Base-by-base conservation (phyloP, 2,797 vertebrate genomes). In the Australoheros facetus region DNA sequence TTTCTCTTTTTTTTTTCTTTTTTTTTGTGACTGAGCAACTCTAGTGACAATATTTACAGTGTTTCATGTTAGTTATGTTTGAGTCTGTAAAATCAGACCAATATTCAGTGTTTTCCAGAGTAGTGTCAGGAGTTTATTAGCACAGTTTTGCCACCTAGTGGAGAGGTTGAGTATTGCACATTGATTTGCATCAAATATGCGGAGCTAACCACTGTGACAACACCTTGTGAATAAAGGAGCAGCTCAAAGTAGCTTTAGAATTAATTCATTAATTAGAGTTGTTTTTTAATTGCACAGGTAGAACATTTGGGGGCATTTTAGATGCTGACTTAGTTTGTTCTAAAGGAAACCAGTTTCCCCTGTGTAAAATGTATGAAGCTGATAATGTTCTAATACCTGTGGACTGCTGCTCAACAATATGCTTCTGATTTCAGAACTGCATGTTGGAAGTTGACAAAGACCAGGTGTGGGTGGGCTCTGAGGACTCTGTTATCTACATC, bases 391-490 rank as follows among this genome's bases (percentile, higher is more conserved):
- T 7, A 66, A 42, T 45, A 45, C 5, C 0, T 73, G 26, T 2
- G 21, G 16, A 66, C 48, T 64, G 10, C 7, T 64, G 12, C 23
- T 53, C 28, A 13, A 1, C 11, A 1, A 26, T 1, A 4, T 66
- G 14, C 71, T 1, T 84, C 0, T 83, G 14, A 60, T 57, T 80
- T 1, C 80, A 99, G 98, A 99, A 96, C 71, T 99, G 98, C 85
- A 98, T 99, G 97, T 91, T 97, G 83, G 95, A 95, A 93, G 96
- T 97, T 26, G 97, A 98, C 82, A 95, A 93, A 75, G 96, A 95
- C 82, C 98, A 99, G 84, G 96, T 99, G 60, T 99, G 98, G 98
- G 96, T 98, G 1, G 98, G 98, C 85, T 98, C 97, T 0, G 96
- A 97, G 62, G 98, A 99, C 90, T 96, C 97, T 0, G 91, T 96